Conservation (phyloP, 1,140 invertebrate species). For the Chlorops oryzae region DNA sequence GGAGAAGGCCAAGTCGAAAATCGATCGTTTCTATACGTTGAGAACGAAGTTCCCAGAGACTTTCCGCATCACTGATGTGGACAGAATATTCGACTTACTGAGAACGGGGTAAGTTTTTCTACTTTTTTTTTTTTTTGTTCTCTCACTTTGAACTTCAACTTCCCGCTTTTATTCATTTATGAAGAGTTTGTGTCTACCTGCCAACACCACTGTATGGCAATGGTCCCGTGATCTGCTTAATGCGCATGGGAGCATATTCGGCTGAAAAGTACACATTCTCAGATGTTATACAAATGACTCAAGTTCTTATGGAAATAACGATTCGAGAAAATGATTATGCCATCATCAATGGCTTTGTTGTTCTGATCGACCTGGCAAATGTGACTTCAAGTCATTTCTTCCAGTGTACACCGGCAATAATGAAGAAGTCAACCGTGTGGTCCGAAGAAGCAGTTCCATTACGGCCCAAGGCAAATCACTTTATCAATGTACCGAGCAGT, state of each 20-base stretch:
- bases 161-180: neutral
- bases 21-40: constrained; percentile 48
- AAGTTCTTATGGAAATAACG: constrained; percentile 29
- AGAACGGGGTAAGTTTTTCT: constrained; percentile 46
- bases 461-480: constrained; percentile 49
- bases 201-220: constrained; percentile 38
- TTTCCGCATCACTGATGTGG: constrained; percentile 7
- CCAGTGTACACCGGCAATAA: constrained; percentile 48
- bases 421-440: constrained; percentile 50
- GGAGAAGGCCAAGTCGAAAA: constrained; percentile 55
- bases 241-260: constrained; percentile 21
- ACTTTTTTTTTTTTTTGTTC: neutral
- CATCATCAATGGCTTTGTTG: constrained; percentile 47
- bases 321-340: constrained; percentile 49
- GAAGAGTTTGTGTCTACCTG: constrained; percentile 20
- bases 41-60: constrained; percentile 12
- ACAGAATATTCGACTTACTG: constrained; percentile 46
- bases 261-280: constrained; percentile 28
- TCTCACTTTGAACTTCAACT: neutral
- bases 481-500: constrained; percentile 51
- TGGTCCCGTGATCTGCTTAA: constrained; percentile 27
- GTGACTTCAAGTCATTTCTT: constrained; percentile 48
- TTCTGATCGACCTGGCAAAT: constrained; percentile 49
- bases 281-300: constrained; percentile 27
- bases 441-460: constrained; percentile 53